Base-by-base conservation (phyloP, 2,888 invertebrate genomes). In the Dexiosoma caninum region DNA sequence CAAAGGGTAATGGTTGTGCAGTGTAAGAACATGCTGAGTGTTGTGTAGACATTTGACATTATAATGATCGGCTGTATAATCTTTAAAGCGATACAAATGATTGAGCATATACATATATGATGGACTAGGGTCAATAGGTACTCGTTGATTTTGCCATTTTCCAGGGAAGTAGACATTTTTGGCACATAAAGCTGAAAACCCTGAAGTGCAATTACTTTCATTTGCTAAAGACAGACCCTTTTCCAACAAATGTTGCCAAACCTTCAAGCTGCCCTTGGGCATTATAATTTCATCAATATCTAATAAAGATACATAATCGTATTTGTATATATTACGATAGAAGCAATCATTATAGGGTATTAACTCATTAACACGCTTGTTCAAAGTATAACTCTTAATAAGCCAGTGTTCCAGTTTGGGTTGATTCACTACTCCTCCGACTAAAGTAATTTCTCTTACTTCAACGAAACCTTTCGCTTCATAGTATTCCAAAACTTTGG, bases 261-360 rank as follows among this genome's bases (percentile, higher is more conserved):
- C 27, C 21, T 2, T 55, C 2, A 49, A 40, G 1, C 12, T n/a
- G 0, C 92, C 92, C 85, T 93, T 92, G 0, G 97, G 97, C 93
- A 97, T 95, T 84, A 97, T 96, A 67, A 97, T 95, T 90, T 97
- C 97, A 91, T 97, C 97, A 79, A 96, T 95, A 89, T 97, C 97
- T 66, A 97, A 91, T 70, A 97, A 91, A 14, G 95, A 95, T 64
- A 97, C 94, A 91, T 95, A 96, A 83, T 95, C 93, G 90, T 96
- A 97, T 84, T 94, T 92, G 89, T 96, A 95, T 92, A 97, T 93
- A 89, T 97, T 95, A 87, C 95, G 94, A 91, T 97, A 97, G 69
- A 97, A 92, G 88, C 97, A 97, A 90, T 97, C 97, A 90, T 97
- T 97, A 91, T 97, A 97, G 6, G 97, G 96, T 84, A 97, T 95